These are phyloP conservation scores for Dolomedes plantarius DNA, from an alignment of 2,888 invertebrate genomes.

Conservation along the genomic window DNA sequence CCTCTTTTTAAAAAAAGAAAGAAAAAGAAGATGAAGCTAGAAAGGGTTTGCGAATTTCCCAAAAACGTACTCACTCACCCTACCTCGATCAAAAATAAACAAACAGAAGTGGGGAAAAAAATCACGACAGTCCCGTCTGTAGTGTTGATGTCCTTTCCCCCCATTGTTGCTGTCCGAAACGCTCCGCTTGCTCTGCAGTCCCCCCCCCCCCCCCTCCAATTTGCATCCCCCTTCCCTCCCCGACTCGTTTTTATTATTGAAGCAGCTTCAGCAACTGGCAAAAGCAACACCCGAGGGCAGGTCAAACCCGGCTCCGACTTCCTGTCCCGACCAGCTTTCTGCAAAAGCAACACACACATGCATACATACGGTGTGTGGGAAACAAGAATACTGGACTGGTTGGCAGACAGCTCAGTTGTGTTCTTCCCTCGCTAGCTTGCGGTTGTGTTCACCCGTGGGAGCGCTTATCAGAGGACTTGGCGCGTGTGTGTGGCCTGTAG, in stretches of 20 bases:
- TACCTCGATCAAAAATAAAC: not conserved
- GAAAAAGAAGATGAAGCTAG: no score
- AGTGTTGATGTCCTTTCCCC: not conserved
- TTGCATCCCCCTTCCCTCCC: not conserved
- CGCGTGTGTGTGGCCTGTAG: conserved; percentile 11
- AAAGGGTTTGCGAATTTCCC: no score
- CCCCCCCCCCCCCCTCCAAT: not conserved
- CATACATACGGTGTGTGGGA: conserved; percentile 14
- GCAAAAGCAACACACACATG: not conserved
- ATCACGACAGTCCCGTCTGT: not conserved
- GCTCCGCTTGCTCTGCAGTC: not conserved
- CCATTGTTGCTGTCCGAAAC: not conserved
- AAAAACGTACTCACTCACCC: not conserved
- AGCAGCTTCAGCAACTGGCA: not conserved
- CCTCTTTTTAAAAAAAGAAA: no score
- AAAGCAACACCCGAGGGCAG: conserved; percentile 36
- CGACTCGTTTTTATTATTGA: not conserved
- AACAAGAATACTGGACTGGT: conserved; percentile 4
- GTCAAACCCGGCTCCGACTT: conserved; percentile 51
- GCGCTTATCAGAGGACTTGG: not conserved
- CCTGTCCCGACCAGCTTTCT: conserved; percentile 48
- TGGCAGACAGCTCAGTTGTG: not conserved
- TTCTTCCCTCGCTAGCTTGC: not conserved
- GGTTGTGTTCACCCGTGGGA: not conserved
- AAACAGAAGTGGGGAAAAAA: not conserved